Evolutionary conservation across 92 coral and sea anemone species (phyloP), one percentile per base, ranked within the genome.

Genomic region (Phenganax stokvisi): DNA sequence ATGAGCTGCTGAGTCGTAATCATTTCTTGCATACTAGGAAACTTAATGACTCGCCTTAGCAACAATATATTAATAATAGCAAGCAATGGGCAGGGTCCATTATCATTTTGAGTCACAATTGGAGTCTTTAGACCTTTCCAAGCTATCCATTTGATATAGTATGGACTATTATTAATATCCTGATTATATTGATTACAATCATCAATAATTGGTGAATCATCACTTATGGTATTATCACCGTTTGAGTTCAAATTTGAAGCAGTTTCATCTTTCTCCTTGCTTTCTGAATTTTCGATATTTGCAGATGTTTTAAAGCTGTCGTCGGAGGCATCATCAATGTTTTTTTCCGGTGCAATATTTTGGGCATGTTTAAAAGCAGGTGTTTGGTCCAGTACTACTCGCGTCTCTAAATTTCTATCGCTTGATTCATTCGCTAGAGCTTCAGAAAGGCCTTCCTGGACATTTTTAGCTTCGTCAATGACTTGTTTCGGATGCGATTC

Each of bases 51-150:
- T 65, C 99, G 84, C 69, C 91, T 89, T 77, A 96, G 75, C 28
- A 96, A 77, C 71, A 96, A 65, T 57, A 91, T 88, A 87, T 96
- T 96, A 10, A 96, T 91, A 76, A 96, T 81, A 1, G 99, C 99
- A 57, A 96, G 81, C 54, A 96, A 84, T 10, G 99, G 99, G 71
- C 99, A 96, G 7, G 99, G 99, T 10, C 99, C 99, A 59, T 96
- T 96, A 71, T 96, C 99, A 85, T 96, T 96, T 71, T 96, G 99
- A n/a, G 97, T 92, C 20, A 96, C 90, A 16, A 96, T 86, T 2
- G 99, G 92, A 1, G 99, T 96, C 56, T 87, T 87, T 15, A 96
- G 54, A 0, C 92, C 92, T 72, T 96, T 96, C 99, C 99, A 96
- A 10, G 83, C 85, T 17, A 89, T 89, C 97, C 99, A 92, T 72